Evolutionary conservation across 64 coral and sea anemone species (phyloP), one percentile per base, ranked within the genome.

Genomic region (Cladopsammia gracilis): DNA sequence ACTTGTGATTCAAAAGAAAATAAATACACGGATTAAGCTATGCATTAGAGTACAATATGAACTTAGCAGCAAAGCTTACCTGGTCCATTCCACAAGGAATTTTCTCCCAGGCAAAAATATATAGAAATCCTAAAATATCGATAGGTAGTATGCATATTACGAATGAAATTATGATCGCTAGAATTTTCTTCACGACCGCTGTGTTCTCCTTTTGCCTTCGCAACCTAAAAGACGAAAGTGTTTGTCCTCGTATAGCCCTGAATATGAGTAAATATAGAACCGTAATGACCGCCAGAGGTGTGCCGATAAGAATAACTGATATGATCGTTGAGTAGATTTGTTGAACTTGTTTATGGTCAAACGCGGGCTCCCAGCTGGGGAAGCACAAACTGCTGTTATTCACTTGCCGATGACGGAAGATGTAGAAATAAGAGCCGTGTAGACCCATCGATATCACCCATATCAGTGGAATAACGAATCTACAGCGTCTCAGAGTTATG

Each of bases 211-310:
- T 65, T 42, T 64, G 76, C 6, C 76, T 42, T 45, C 64, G 66
- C 7, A 78, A 43, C 11, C 62, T 68, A 18, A 49, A 77, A 23
- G n/a, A 56, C 19, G 75, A 23, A 0, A 45, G 58, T 0, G 77
- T 83, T 54, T 64, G 62, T 26, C 19, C 34, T 22, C 10, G 44
- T 42, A 60, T 56, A 43, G 79, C 50, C 18, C 57, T 91, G 69
- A 82, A 91, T n/a, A 91, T 91, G 7, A 68, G 64, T 19, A 76
- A 89, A 58, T 94, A 94, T 54, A 94, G 46, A 62, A 89, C 60
- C 5, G 80, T 58, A 4, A 94, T 46, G 10, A 94, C 62, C 4
- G 25, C 16, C 22, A 89, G 82, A n/a, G 92, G 92, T 11, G 89
- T 53, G 8, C 45, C 15, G 52, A 93, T 71, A 15, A 93, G 68